Conservation (phyloP, 2,797 vertebrate genomes). For the Chromis chromis region DNA sequence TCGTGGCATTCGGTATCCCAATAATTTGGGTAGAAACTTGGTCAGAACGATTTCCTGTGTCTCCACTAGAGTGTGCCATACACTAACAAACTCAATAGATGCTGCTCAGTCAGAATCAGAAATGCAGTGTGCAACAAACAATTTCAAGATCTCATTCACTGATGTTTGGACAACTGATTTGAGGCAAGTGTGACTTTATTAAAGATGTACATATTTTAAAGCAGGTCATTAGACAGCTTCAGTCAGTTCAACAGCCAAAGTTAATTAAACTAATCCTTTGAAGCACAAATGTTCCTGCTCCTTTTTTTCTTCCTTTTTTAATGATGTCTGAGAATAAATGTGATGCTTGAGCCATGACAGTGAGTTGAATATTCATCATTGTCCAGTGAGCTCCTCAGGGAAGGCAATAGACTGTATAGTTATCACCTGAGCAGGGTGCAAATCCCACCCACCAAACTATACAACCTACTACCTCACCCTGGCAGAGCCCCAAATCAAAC, state of each 20-base stretch:
- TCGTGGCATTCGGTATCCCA: fast-evolving
- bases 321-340: slow-evolving; percentile 36
- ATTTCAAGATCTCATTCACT: slow-evolving; percentile 25
- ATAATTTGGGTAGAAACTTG: slow-evolving; percentile 7
- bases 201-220: slow-evolving; percentile 50
- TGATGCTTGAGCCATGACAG: slow-evolving; percentile 10
- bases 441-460: slow-evolving; percentile 94
- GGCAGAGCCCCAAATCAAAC: slow-evolving; percentile 72
- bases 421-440: slow-evolving; percentile 92
- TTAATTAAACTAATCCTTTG: slow-evolving; percentile 15
- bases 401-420: slow-evolving; percentile 99
- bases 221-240: slow-evolving; percentile 14
- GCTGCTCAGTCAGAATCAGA: slow-evolving; percentile 2
- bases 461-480: slow-evolving; percentile 98
- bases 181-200: slow-evolving; percentile 58
- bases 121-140: slow-evolving; percentile 15
- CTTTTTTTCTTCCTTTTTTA: background rate
- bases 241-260: slow-evolving; percentile 8
- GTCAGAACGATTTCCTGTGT: slow-evolving; percentile 15
- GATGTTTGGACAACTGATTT: slow-evolving; percentile 43
- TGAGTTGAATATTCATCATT: slow-evolving; percentile 32
- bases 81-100: slow-evolving; percentile 29
- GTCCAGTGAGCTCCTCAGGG: slow-evolving; percentile 85
- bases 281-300: slow-evolving; percentile 15
- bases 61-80: slow-evolving; percentile 69